Conservation (phyloP, 92 coral and sea anemone genomes). For the Meandrina meandrites region DNA sequence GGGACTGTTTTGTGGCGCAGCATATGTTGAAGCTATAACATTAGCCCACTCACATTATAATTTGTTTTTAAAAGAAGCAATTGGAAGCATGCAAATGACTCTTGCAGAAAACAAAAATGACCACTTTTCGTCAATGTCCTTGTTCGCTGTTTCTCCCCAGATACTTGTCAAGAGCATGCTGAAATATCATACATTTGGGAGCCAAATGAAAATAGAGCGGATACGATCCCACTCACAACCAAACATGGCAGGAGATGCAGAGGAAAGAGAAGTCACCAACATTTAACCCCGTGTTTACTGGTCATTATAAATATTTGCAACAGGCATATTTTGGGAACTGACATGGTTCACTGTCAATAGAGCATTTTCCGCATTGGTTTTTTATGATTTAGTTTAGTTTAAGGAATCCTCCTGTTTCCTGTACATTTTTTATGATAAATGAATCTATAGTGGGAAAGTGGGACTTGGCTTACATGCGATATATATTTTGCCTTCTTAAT, state of each 20-base stretch:
- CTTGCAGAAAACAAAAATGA: too few species aligned
- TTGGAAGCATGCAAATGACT: too few species aligned
- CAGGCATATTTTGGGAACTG: background rate
- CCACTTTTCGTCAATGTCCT: background rate
- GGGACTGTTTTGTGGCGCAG: too few species aligned
- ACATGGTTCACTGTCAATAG: background rate
- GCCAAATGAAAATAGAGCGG: constrained; percentile 81
- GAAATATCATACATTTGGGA: constrained; percentile 87
- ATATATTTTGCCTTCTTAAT: too few species aligned
- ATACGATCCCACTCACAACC: constrained; percentile 90
- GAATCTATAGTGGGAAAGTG: background rate
- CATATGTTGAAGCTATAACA: too few species aligned
- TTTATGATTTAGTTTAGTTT: background rate
- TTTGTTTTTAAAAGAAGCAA: background rate
- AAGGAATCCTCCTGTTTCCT: background rate
- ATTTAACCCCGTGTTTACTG: background rate
- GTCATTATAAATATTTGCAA: background rate
- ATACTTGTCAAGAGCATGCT: constrained; percentile 98
- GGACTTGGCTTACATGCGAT: background rate
- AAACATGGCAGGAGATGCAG: constrained; percentile 42
- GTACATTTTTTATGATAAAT: background rate
- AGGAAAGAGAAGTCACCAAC: constrained; percentile 2
- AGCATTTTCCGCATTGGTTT: background rate
- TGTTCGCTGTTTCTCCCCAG: constrained; percentile 46
- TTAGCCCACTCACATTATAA: too few species aligned